Evolutionary conservation across 2,797 vertebrate genomes (phyloP), one percentile per base, ranked within the genome.

Genomic region (Betta splendens): DNA sequence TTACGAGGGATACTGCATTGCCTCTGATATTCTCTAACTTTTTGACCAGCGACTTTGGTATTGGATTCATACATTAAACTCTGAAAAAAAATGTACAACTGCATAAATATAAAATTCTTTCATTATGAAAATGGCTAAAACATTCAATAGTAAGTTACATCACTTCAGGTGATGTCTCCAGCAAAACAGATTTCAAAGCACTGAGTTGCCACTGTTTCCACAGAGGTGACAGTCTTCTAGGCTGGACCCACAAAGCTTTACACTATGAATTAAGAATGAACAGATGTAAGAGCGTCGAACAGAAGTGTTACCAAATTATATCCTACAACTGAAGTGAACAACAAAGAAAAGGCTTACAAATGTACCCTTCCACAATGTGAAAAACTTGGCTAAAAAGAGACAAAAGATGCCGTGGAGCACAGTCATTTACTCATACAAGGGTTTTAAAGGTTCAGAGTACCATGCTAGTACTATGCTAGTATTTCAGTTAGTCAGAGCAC

Each of bases 71-170:
- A 98, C 94, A 94, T 95, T 95, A 97, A 92, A 95, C 92, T 93
- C 96, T 92, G 94, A 94, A 96, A 95, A n/a, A 96, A 96, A 96
- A 95, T 96, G 92, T 98, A 98, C 96, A 98, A 98, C 97, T 98
- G 96, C 96, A 98, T 98, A 99, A 98, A 98, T 99, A 99, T 97
- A 98, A 98, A 98, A 98, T 95, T 98, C 92, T 95, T 96, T 92
- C 94, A 98, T 94, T 94, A 96, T 96, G 96, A 96, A 98, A 96
- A 97, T 98, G 95, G 95, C 92, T 94, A 97, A 98, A 98, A 98
- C 95, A 98, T 98, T 98, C 93, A 91, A 91, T 86, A 96, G 93
- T 94, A 96, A 95, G 94, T 95, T 94, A 93, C 96, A 97, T 93
- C 96, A 94, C 95, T 72, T 90, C 85, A 71, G 59, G 92, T 93